Percentiles rank a stretch among this genome's conserved stretches.
These are phyloP conservation scores for Ricordea florida DNA, from an alignment of 92 coral and sea anemone species.

Conservation along the genomic window DNA sequence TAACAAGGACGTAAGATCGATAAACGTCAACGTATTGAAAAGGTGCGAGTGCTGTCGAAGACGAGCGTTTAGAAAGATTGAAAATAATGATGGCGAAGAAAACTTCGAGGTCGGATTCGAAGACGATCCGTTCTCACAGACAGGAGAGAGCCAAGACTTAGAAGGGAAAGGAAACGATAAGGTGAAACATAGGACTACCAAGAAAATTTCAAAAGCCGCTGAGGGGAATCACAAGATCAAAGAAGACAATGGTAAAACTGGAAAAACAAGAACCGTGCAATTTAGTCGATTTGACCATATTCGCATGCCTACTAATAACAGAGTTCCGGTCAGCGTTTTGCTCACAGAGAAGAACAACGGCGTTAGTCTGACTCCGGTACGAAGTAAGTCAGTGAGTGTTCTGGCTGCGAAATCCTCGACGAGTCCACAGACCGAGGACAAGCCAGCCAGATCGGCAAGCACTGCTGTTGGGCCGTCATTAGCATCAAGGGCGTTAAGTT, in stretches of 20 bases:
- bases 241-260: not conserved
- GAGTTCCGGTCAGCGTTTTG: slow-evolving; percentile 41
- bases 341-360: slow-evolving; percentile 25
- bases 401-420: not conserved
- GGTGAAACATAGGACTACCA: not conserved
- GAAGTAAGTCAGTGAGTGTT: slow-evolving; percentile 18
- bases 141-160: not conserved
- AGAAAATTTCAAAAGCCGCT: not conserved
- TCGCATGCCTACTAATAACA: slow-evolving; percentile 11
- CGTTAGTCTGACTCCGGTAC: not conserved
- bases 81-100: slow-evolving; percentile 37
- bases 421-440: not conserved
- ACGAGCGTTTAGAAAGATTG: slow-evolving; percentile 50
- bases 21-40: slow-evolving; percentile 66
- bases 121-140: slow-evolving; percentile 17
- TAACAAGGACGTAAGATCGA: slow-evolving; percentile 44
- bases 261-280: slow-evolving; percentile 27
- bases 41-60: slow-evolving; percentile 83
- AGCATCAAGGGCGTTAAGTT: slow-evolving; percentile 16
- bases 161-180: not conserved
- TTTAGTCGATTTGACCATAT: slow-evolving; percentile 10
- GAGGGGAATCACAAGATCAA: not conserved
- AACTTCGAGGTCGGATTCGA: slow-evolving; percentile 22
- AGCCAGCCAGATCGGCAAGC: not conserved
- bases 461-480: not conserved